phyloP scores from a whole-genome alignment of 2,113 vertebrate genomes.

The Callocephalon fimbriatum region DNA sequence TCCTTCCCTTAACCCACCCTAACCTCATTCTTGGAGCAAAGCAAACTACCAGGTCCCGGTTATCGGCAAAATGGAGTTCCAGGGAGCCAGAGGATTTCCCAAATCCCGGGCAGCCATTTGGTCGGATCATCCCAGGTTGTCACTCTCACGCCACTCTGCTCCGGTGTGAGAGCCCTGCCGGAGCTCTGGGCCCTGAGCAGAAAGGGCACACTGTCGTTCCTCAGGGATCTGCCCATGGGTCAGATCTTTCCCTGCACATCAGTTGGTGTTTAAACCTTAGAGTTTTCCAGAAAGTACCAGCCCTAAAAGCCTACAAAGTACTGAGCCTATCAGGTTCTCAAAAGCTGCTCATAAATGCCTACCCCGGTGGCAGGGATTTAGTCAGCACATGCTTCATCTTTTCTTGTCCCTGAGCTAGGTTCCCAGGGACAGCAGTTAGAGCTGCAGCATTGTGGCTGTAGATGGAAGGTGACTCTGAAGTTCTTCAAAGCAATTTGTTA shows the following conservation, averaged over 20 bases:
- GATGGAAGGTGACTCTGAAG: conserved; percentile 1
- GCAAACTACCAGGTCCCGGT: not conserved
- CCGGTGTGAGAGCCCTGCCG: not conserved
- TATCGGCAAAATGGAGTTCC: not conserved
- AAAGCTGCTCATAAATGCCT: not conserved
- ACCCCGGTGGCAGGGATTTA: not conserved
- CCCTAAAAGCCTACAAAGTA: not conserved
- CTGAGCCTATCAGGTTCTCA: not conserved
- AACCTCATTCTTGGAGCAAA: not conserved
- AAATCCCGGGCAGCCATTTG: not conserved
- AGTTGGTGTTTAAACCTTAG: not conserved
- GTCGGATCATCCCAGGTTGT: not conserved
- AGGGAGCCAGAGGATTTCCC: not conserved
- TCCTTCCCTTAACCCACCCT: not conserved
- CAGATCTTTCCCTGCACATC: not conserved
- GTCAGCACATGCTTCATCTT: not conserved
- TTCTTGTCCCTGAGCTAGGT: not conserved
- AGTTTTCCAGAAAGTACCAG: not conserved
- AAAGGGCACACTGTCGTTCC: accelerated
- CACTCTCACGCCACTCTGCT: not conserved
- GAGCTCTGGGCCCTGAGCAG: not conserved
- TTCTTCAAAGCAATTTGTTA: not conserved
- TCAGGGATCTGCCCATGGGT: not conserved
- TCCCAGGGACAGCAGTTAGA: not conserved
- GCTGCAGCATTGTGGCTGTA: not conserved